These are phyloP conservation scores for Zaprionus ghesquierei DNA, from an alignment of 1,140 invertebrate genomes.

Conservation along the genomic window DNA sequence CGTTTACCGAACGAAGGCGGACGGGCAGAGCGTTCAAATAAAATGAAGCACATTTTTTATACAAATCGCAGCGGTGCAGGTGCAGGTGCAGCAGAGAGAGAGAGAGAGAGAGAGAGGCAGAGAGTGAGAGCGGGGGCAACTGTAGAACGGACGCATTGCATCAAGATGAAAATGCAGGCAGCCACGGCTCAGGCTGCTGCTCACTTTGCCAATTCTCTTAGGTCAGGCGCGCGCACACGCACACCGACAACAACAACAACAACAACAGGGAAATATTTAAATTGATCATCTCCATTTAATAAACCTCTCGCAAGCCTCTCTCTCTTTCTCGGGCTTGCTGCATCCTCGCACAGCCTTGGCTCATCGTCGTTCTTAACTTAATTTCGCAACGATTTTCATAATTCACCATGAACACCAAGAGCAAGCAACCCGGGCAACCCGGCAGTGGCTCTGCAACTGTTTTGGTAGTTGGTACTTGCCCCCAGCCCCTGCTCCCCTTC, in stretches of 20 bases:
- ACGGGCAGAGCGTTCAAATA: conserved; percentile 70
- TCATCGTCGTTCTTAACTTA: conserved; percentile 68
- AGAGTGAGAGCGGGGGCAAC: conserved; percentile 12
- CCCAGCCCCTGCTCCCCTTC: background rate
- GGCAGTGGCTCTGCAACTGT: conserved; percentile 62
- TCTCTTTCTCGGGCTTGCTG: too few species aligned
- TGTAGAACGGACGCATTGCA: conserved; percentile 46
- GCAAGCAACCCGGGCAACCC: background rate
- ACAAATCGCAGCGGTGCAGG: too few species aligned
- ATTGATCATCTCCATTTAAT: conserved; percentile 83
- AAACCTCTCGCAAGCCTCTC: conserved; percentile 48
- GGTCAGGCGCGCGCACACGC: conserved; percentile 67
- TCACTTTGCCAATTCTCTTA: background rate
- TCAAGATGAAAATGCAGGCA: conserved; percentile 63
- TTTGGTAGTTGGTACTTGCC: conserved; percentile 61
- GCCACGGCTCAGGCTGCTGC: conserved; percentile 1
- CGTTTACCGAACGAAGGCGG: conserved; percentile 72
- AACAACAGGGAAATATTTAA: conserved; percentile 71
- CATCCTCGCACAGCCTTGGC: conserved; percentile 6
- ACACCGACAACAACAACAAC: conserved; percentile 28
- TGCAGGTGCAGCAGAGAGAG: conserved; percentile 27
- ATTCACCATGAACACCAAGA: conserved; percentile 76
- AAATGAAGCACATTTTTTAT: conserved; percentile 81
- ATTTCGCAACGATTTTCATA: conserved; percentile 82
- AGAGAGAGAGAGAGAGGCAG: too few species aligned